Percentiles rank a stretch among this genome's conserved stretches.
Evolutionary conservation across 2,113 vertebrate species (phyloP).

Genomic region (Piprites chloris): DNA sequence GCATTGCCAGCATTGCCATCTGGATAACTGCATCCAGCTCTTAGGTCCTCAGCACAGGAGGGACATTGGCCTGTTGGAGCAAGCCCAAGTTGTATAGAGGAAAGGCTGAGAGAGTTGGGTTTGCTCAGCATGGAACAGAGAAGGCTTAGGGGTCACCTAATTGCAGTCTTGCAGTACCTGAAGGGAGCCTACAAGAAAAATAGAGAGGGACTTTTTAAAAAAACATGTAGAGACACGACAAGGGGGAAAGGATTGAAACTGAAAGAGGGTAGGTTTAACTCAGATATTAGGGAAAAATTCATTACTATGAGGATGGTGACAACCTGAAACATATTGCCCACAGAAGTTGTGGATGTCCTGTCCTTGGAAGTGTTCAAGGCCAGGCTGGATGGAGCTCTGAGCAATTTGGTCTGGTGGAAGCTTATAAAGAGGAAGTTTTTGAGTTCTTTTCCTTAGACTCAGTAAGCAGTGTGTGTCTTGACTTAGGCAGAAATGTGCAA

Average conservation of each 20-base stretch:
- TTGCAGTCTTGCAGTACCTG: background rate
- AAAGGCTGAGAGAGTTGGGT: background rate
- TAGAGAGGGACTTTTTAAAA: background rate
- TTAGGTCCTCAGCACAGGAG: no score
- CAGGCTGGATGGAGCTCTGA: background rate
- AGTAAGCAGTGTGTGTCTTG: background rate
- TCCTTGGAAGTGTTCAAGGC: background rate
- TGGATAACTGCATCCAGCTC: background rate
- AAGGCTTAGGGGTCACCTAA: background rate
- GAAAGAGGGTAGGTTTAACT: background rate
- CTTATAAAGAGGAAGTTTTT: background rate
- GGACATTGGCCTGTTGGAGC: background rate
- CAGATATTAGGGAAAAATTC: background rate
- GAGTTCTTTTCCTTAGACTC: background rate
- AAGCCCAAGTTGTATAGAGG: background rate
- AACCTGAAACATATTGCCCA: background rate
- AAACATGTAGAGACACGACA: background rate
- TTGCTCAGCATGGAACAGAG: background rate
- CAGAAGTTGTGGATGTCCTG: background rate
- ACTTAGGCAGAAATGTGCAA: background rate
- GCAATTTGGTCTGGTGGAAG: background rate
- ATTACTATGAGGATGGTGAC: background rate
- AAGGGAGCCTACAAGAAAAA: background rate
- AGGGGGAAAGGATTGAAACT: background rate
- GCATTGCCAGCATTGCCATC: fast-evolving